Percentiles rank a stretch among this genome's conserved stretches.
phyloP scores from a whole-genome alignment of 2,888 invertebrate species.

The Periphyllus acericola region DNA sequence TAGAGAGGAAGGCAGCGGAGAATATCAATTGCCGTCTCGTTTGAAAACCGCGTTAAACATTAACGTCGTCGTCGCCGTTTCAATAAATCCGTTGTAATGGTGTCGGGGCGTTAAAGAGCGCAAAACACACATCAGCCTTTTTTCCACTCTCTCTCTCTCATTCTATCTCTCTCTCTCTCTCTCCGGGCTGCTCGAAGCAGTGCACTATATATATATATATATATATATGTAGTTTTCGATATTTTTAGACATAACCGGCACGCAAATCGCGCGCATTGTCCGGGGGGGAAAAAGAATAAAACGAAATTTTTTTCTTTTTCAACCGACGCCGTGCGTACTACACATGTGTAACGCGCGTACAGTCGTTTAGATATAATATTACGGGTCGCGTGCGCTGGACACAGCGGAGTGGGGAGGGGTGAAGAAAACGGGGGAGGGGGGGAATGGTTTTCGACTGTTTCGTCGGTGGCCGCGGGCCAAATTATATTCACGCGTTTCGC shows the following conservation, averaged over 20 bases:
- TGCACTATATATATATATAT: too few species aligned
- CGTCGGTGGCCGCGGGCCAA: constrained; percentile 42
- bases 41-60: constrained; percentile 29
- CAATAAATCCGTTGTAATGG: constrained; percentile 15
- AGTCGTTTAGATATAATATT: neutral
- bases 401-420: neutral
- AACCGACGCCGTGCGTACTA: neutral
- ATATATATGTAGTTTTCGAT: neutral
- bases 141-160: neutral
- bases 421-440: neutral
- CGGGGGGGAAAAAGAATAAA: neutral
- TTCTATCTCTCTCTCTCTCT: neutral
- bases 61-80: constrained; percentile 13
- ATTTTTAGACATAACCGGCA: constrained; percentile 18
- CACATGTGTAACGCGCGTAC: neutral
- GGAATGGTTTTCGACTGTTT: neutral
- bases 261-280: neutral
- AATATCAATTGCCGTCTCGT: constrained; percentile 29
- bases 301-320: neutral
- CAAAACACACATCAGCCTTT: neutral
- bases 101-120: neutral
- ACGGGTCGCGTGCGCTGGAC: neutral
- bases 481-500: constrained; percentile 7
- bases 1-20: neutral
- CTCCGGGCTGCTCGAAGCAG: too few species aligned